Base-by-base conservation (phyloP, 2,113 vertebrate species). In the Dromaius novaehollandiae region DNA sequence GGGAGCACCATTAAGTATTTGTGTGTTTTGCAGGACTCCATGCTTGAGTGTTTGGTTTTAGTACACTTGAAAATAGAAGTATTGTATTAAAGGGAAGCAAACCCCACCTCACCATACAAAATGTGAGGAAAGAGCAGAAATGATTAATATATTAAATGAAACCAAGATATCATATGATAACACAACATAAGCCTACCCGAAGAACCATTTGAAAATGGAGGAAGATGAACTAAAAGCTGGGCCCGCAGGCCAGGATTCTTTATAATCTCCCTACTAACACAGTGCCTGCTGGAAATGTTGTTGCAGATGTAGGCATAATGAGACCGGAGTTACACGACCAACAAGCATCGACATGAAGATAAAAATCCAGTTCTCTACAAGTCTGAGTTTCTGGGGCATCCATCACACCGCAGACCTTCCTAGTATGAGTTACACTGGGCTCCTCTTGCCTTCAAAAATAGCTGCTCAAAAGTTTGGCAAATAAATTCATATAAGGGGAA, bases 361-460 rank as follows among this genome's bases (percentile, higher is more conserved):
- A 8, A 64, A 83, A 73, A 56, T 17, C 4, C 11, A 38, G 8
- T 42, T 65, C 7, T 46, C n/a, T 32, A 51, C 64, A 80, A 81
- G 51, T 51, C 64, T 69, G 38, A 86, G 51, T 65, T 80, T 85
- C 32, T 77, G 58, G 7, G 11, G 2, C 18, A 68, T 55, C 42
- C 14, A 17, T 60, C 26, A 77, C 25, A 13, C 11, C 7, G 3
- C 40, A 63, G 46, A 82, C 18, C 5, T 21, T 50, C 13, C 7
- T 6, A 36, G 38, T 77, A 73, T 26, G 25, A 69, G 22, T 68
- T 64, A 55, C 19, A 11, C 7, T 12, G 2, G 3, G 2, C 7
- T 68, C 0, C 0, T 64, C 48, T 38, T 77, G 74, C 25, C 28
- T 18, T 79, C 34, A 17, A 58, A 70, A 42, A 8, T 4, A 24